phyloP scores from a whole-genome alignment of 1,140 invertebrate species.

The Telenomus remus region DNA sequence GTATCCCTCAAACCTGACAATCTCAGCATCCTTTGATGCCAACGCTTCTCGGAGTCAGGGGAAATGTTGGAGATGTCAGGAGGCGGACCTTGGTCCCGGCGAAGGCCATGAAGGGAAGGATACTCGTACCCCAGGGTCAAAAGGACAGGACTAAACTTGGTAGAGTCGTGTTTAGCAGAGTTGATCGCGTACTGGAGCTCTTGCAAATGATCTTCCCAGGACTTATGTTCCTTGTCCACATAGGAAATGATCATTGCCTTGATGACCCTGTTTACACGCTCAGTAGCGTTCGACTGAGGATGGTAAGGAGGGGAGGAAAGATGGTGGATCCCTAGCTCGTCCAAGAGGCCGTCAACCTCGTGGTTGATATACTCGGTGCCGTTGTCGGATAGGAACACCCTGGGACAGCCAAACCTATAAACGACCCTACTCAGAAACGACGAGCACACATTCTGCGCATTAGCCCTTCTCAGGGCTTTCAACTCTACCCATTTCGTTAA shows the following conservation, averaged over 20 bases:
- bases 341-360: neutral
- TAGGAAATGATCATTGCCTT: neutral
- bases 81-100: constrained; percentile 13
- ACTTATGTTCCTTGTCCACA: neutral
- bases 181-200: constrained; percentile 8
- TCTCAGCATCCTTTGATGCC: neutral
- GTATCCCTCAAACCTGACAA: neutral
- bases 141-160: constrained; percentile 7
- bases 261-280: neutral
- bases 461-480: constrained; percentile 13
- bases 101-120: neutral
- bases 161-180: neutral
- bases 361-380: constrained; percentile 20
- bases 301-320: neutral
- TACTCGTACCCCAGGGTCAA: constrained; percentile 16
- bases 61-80: constrained; percentile 63
- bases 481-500: constrained; percentile 39
- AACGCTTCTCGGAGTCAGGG: constrained; percentile 37
- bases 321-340: neutral
- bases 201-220: neutral
- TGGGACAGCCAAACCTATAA: constrained; percentile 11
- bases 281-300: neutral
- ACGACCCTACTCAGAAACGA: neutral
- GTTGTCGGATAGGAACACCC: constrained; percentile 51
- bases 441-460: constrained; percentile 2